Evolutionary conservation across 2,113 vertebrate species (phyloP).

Genomic region (Fulmarus glacialis): DNA sequence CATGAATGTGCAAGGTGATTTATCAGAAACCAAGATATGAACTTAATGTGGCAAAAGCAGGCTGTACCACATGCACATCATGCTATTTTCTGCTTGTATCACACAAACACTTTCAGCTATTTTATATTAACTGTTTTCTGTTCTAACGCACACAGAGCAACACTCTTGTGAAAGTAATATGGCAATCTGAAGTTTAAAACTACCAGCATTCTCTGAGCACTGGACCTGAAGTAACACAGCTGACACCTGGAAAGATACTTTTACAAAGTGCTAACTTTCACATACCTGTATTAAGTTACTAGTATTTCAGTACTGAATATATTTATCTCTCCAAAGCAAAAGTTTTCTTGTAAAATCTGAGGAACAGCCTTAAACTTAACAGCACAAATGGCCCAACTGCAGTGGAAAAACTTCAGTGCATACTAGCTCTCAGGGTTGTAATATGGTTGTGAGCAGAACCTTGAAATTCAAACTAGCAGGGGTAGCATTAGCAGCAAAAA

Average conservation of each 20-base stretch:
- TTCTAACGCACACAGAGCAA: neutral
- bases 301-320: neutral
- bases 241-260: neutral
- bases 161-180: neutral
- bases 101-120: neutral
- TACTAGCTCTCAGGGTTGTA: neutral
- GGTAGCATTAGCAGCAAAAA: neutral
- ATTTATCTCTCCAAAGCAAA: neutral
- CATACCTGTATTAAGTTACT: neutral
- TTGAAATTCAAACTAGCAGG: neutral
- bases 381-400: neutral
- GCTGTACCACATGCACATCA: neutral
- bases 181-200: neutral
- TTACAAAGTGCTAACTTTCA: neutral
- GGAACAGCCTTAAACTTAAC: neutral
- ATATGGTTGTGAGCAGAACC: neutral
- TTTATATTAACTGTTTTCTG: neutral
- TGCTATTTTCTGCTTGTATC: neutral
- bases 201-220: neutral
- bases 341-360: neutral
- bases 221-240: neutral
- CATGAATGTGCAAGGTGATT: neutral
- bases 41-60: neutral
- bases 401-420: neutral
- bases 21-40: neutral